A percentile compares a stretch with the other conserved stretches of the same genome.
Conservation (phyloP, 2,113 vertebrate genomes). For the Jaculus jaculus region DNA sequence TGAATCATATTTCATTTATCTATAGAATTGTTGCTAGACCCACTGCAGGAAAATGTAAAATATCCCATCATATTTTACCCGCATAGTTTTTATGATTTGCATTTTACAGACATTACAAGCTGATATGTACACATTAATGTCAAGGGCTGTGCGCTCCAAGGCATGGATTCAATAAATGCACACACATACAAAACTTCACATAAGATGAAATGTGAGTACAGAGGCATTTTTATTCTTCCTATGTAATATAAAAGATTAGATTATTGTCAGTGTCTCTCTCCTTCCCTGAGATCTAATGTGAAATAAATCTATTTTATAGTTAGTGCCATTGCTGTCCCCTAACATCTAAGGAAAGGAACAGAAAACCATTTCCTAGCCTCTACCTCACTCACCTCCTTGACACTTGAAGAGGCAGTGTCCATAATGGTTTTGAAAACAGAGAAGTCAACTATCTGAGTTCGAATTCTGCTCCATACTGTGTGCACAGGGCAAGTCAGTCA, state of each 20-base stretch:
- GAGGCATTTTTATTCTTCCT: not conserved
- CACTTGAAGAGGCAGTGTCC: not conserved
- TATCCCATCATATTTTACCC: not conserved
- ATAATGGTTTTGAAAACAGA: not conserved
- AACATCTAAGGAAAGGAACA: too few relatives aligned
- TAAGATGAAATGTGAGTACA: not conserved
- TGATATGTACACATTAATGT: not conserved
- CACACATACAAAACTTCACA: not conserved
- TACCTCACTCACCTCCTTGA: not conserved
- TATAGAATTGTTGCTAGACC: not conserved
- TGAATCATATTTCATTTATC: not conserved
- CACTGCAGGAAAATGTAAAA: not conserved
- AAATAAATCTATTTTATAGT: not conserved
- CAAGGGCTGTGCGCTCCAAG: not conserved
- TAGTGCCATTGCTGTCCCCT: not conserved
- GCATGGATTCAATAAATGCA: not conserved
- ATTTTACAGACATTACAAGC: not conserved
- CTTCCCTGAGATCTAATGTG: not conserved
- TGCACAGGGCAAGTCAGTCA: not conserved
- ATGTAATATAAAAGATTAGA: not conserved
- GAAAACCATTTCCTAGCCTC: not conserved
- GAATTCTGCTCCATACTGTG: not conserved
- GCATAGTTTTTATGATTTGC: not conserved
- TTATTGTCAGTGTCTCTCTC: not conserved
- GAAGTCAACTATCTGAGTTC: not conserved